Base-by-base conservation (phyloP, 2,113 vertebrate species). In the Percina caprodes region DNA sequence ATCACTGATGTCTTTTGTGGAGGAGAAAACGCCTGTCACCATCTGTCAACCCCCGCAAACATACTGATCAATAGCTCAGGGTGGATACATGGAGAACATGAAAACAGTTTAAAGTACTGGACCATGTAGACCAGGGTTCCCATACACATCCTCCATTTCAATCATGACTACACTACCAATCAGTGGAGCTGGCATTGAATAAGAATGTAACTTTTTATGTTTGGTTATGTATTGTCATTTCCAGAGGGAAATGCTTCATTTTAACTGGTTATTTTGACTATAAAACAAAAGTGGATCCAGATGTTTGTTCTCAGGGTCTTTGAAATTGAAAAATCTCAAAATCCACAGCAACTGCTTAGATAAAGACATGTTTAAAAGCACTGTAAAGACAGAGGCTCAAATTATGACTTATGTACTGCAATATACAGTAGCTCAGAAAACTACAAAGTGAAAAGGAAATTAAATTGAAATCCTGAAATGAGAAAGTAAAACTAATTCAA, bases 31-130 rank as follows among this genome's bases (percentile, higher is more conserved):
- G 23, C 55, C 55, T 67, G 54, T 56, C 71, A 33, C 84, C 84
- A 88, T 89, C 87, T 90, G 85, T 71, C 56, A 70, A 67, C 65
- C 70, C 46, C 59, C 62, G 75, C 48, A 67, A 77, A 62, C 49
- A 72, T 51, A 48, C 23, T 0, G 14, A 62, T 55, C 24, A 48
- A 71, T 55, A 51, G 15, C 54, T 58, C 35, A 49, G 23, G 15
- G 2, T 67, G 18, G 52, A 15, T 26, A 69, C 26, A 23, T 16
- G 0, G 19, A 68, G 26, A 46, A 67, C 39, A 74, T 13, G 21
- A 14, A 79, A 68, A 65, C 11, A 54, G 11, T 59, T 51, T 49
- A 45, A 67, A 66, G 49, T 23, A 18, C 26, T 33, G 1, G 24
- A 52, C 8, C 58, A 24, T 26, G 58, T 55, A 21, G 30, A 73